These are phyloP conservation scores for Microdon myrmicae DNA, from an alignment of 2,888 invertebrate genomes.

Conservation along the genomic window DNA sequence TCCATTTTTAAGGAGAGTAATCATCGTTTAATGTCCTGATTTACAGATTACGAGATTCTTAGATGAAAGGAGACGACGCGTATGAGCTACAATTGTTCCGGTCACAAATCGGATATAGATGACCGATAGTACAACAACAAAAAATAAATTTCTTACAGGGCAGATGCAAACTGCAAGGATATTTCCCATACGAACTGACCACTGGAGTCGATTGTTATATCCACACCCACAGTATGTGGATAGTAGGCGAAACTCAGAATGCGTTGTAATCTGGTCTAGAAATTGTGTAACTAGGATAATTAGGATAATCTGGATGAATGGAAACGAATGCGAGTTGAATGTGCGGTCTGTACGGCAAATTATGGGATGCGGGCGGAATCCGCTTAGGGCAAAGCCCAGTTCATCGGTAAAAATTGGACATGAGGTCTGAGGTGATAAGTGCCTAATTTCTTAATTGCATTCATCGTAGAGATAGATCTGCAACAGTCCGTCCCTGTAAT, in stretches of 20 bases:
- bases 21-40: slow-evolving; percentile 51
- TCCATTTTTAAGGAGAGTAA: slow-evolving; percentile 31
- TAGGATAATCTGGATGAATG: slow-evolving; percentile 47
- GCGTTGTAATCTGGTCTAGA: slow-evolving; percentile 46
- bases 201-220: slow-evolving; percentile 47
- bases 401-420: neutral
- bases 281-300: slow-evolving; percentile 52
- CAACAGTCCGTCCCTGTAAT: too few species aligned
- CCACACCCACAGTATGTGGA: slow-evolving; percentile 44
- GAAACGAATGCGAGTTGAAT: slow-evolving; percentile 28
- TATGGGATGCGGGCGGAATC: slow-evolving; percentile 36
- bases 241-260: slow-evolving; percentile 19
- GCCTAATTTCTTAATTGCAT: slow-evolving; percentile 33
- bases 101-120: slow-evolving; percentile 63
- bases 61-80: slow-evolving; percentile 9
- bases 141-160: slow-evolving; percentile 15
- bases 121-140: slow-evolving; percentile 21
- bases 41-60: slow-evolving; percentile 36
- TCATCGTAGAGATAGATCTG: too few species aligned
- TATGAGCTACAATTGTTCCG: slow-evolving; percentile 66
- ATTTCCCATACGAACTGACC: slow-evolving; percentile 44
- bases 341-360: slow-evolving; percentile 14
- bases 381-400: slow-evolving; percentile 25
- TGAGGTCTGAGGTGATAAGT: slow-evolving; percentile 21
- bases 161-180: slow-evolving; percentile 37